Evolutionary conservation across 2,113 vertebrate genomes (phyloP), one percentile per base, ranked within the genome.

Genomic region (Leucopsar rothschildi): DNA sequence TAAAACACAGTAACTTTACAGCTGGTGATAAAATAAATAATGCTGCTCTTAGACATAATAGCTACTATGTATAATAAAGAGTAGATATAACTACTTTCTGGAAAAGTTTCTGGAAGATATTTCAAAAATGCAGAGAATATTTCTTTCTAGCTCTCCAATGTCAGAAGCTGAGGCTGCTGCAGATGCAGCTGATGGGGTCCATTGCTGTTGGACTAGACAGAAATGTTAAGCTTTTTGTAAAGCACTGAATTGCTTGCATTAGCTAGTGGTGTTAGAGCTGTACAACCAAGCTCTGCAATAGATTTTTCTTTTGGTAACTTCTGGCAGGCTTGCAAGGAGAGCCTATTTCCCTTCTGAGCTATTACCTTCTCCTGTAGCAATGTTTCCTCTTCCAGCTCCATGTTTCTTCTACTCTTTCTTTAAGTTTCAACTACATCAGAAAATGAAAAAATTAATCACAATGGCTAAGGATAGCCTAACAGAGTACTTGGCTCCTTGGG

Each of bases 371-470:
- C 81, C 61, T 86, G 76, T 84, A 81, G 73, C 40, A 68, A 8
- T 4, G 7, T 60, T 88, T 49, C 44, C 19, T 92, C 52, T 94
- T 95, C 57, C 40, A 88, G 20, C 20, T 84, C 73, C 47, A 24
- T 94, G 92, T 96, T 92, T 94, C 69, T 95, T 88, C 40, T 9
- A 29, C 29, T 60, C 39, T 63, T 92, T 53, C 60, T 22, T 84
- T 78, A 80, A 47, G 66, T 83, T 93, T 59, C 56, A 66, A 3
- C 55, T 40, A 35, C 33, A 73, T 81, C 4, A 65, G 72, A 65
- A 92, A 88, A 50, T 45, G 19, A 60, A 68, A 45, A 63, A 91
- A 27, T 11, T 92, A 12, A 63, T 93, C 33, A 81, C 63, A 86
- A 56, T 90, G 47, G 81, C 56, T 83, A 29, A 90, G 59, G 70